These are phyloP conservation scores for Thereuonema tuberculata DNA, from an alignment of 1,140 invertebrate genomes.

Conservation along the genomic window DNA sequence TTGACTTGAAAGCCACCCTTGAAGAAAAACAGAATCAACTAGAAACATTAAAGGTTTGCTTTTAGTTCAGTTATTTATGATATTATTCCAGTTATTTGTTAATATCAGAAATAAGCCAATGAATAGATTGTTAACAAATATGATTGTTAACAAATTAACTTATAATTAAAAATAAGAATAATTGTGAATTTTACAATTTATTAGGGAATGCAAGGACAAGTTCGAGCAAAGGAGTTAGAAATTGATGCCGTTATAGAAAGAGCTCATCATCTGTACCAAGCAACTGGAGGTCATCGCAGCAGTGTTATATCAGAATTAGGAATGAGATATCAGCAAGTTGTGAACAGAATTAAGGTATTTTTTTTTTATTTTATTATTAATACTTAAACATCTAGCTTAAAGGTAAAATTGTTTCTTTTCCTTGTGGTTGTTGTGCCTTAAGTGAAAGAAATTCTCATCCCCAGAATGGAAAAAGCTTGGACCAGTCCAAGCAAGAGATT, in stretches of 20 bases:
- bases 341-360: conserved; percentile 62
- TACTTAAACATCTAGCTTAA: not conserved
- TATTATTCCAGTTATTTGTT: too few relatives aligned
- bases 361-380: not conserved
- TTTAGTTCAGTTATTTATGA: too few relatives aligned
- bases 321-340: conserved; percentile 78
- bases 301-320: conserved; percentile 69
- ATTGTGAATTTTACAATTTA: conserved; percentile 5
- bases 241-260: conserved; percentile 83
- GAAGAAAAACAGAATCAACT: conserved; percentile 70
- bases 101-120: too few relatives aligned
- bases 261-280: conserved; percentile 66
- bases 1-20: conserved; percentile 70
- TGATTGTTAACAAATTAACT: too few relatives aligned
- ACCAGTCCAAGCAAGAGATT: too few relatives aligned
- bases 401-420: too few relatives aligned
- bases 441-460: too few relatives aligned
- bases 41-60: conserved; percentile 47
- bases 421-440: too few relatives aligned
- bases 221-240: conserved; percentile 78
- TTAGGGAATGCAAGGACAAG: conserved; percentile 67
- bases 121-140: too few relatives aligned
- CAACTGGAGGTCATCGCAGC: conserved; percentile 31
- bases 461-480: too few relatives aligned
- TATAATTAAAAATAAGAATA: too few relatives aligned